These are phyloP conservation scores for Cottoperca gobio DNA, from an alignment of 2,797 vertebrate species.

Conservation along the genomic window DNA sequence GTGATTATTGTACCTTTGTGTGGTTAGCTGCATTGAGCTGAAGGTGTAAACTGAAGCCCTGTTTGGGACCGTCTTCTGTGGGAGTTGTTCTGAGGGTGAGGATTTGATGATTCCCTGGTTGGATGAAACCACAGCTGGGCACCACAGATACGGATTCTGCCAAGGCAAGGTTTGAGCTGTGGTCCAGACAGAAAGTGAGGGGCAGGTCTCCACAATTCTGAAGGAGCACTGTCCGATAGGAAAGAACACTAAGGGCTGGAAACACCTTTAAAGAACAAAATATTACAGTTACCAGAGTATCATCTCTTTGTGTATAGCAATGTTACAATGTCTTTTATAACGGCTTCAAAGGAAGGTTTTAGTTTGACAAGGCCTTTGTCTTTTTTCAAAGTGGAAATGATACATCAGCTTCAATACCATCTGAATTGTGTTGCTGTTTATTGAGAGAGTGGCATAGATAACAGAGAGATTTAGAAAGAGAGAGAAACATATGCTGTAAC, in stretches of 20 bases:
- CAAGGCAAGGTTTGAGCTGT: constrained; percentile 56
- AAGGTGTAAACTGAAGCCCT: constrained; percentile 82
- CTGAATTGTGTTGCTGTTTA: background rate
- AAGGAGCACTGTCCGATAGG: constrained; percentile 87
- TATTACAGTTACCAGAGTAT: background rate
- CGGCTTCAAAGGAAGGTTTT: background rate
- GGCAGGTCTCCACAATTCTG: constrained; percentile 85
- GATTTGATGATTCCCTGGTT: constrained; percentile 88
- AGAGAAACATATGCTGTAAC: background rate
- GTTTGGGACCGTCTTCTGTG: constrained; percentile 68
- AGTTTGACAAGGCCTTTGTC: background rate
- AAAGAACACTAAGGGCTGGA: constrained; percentile 79
- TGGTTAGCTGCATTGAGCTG: constrained; percentile 88
- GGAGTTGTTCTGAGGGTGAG: constrained; percentile 87
- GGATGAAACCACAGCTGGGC: constrained; percentile 86
- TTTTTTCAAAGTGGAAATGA: background rate
- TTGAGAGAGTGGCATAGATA: background rate
- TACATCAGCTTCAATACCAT: background rate
- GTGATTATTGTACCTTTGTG: constrained; percentile 84
- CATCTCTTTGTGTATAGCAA: background rate
- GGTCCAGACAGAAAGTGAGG: constrained; percentile 86
- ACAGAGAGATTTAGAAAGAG: background rate
- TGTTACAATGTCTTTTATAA: background rate
- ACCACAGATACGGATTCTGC: constrained; percentile 76
- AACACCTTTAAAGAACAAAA: constrained; percentile 84